A percentile compares a stretch with the other conserved stretches of the same genome.
phyloP scores from a whole-genome alignment of 2,888 invertebrate species.

The Tanypteryx hageni region DNA sequence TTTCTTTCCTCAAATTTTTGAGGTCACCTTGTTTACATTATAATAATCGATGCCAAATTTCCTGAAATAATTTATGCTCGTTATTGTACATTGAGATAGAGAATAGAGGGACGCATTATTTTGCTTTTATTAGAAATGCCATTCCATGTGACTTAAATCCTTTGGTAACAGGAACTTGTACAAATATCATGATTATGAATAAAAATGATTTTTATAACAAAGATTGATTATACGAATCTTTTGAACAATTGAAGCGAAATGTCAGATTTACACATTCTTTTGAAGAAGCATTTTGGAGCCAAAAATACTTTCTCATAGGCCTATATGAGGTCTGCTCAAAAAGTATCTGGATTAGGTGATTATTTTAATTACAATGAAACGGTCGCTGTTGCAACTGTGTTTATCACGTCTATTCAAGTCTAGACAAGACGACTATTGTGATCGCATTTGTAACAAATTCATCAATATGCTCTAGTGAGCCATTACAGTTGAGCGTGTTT shows the following conservation, averaged over 20 bases:
- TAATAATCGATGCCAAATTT: not conserved
- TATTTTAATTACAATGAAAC: too few relatives aligned
- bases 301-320: too few relatives aligned
- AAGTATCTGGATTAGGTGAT: too few relatives aligned
- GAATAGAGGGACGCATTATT: not conserved
- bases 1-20: not conserved
- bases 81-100: not conserved
- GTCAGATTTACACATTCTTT: too few relatives aligned
- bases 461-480: too few relatives aligned
- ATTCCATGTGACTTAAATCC: slow-evolving; percentile 50
- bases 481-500: too few relatives aligned
- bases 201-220: slow-evolving; percentile 46
- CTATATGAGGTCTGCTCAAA: too few relatives aligned
- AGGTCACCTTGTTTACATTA: not conserved
- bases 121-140: slow-evolving; percentile 34
- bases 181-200: slow-evolving; percentile 43
- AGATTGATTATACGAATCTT: slow-evolving; percentile 10
- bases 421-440: too few relatives aligned
- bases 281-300: too few relatives aligned
- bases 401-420: too few relatives aligned
- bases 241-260: not conserved
- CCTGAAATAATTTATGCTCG: not conserved
- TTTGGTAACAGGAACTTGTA: slow-evolving; percentile 61
- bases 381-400: too few relatives aligned
- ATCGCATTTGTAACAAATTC: too few relatives aligned